Percentiles rank a stretch among this genome's conserved stretches.
Conservation (phyloP, 1,140 invertebrate species). For the Callitettix versicolor region DNA sequence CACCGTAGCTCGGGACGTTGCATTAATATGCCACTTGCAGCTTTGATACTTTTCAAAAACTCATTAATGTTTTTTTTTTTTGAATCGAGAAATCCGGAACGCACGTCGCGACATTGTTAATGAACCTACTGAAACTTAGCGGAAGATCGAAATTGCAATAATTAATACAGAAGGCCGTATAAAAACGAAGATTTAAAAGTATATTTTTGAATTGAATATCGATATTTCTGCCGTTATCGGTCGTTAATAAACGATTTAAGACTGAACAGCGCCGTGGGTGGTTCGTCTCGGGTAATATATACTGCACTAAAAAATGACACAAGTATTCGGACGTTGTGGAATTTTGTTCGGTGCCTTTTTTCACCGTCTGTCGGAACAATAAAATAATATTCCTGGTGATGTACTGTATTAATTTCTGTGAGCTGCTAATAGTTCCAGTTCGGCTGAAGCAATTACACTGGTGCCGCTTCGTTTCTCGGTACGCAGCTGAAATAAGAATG, state of each 20-base stretch:
- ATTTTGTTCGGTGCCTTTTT: background rate
- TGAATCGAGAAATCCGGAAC: too few relatives aligned
- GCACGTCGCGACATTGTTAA: too few relatives aligned
- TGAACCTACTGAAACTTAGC: too few relatives aligned
- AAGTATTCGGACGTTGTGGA: background rate
- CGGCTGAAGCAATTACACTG: background rate
- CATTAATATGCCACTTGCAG: too few relatives aligned
- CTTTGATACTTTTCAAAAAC: too few relatives aligned
- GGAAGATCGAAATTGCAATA: too few relatives aligned
- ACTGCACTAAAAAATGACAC: background rate
- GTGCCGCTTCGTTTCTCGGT: background rate
- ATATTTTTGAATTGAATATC: background rate
- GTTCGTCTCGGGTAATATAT: background rate
- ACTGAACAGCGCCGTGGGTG: background rate
- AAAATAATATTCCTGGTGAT: background rate
- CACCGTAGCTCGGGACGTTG: too few relatives aligned
- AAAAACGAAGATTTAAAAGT: too few relatives aligned
- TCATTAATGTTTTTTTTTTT: too few relatives aligned
- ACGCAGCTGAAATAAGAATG: background rate
- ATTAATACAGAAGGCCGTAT: too few relatives aligned
- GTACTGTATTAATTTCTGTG: conserved; percentile 3
- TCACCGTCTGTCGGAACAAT: background rate
- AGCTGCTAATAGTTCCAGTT: background rate
- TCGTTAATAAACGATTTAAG: conserved; percentile 5
- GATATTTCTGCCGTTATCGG: background rate